Base-by-base conservation (phyloP, 2,888 invertebrate species). In the Platycheirus rosarum region DNA sequence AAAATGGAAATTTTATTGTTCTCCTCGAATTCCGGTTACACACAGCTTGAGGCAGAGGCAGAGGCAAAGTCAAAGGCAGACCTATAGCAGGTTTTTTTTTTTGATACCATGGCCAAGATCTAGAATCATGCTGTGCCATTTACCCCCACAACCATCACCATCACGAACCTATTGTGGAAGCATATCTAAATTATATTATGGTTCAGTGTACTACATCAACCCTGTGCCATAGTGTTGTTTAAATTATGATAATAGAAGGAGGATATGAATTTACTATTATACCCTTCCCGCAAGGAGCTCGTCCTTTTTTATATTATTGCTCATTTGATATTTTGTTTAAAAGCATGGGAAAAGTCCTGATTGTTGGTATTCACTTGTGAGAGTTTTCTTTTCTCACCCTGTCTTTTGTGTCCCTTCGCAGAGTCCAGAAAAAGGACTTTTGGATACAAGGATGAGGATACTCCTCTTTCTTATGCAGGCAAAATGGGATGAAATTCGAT, bases 1-100 rank as follows among this genome's bases (percentile, higher is more conserved):
- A 76, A 80, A 80, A 70, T 80, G 80, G 70, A 76, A 80, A 76
- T 80, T 80, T 80, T 80, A 75, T 80, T 80, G 80, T 71, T 80
- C 60, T 55, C 60, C 66, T 66, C 53, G 65, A 76, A 80, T 70
- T 80, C 75, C 75, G 65, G 77, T 65, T 60, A 63, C 32, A 40
- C 35, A 11, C n/a, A 40, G 40, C 37, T 26, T 2, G 4, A 18
- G 32, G 18, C 40, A 13, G 14, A 35, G 7, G n/a, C 9, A 16
- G 7, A 0, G 14, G n/a, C 9, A 51, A 29, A 29, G 23, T 2
- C 3, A 18, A 2, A 37, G 8, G 9, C 32, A 57, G 3, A 55
- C n/a, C 23, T 18, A 6, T 18, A 44, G 14, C 8, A 32, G 11
- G 16, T 53, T 6, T 51, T 11, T 35, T 18, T 23, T 69, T 11